Conservation (phyloP, 2,888 invertebrate species). For the Mongoloraphidia duomilia region DNA sequence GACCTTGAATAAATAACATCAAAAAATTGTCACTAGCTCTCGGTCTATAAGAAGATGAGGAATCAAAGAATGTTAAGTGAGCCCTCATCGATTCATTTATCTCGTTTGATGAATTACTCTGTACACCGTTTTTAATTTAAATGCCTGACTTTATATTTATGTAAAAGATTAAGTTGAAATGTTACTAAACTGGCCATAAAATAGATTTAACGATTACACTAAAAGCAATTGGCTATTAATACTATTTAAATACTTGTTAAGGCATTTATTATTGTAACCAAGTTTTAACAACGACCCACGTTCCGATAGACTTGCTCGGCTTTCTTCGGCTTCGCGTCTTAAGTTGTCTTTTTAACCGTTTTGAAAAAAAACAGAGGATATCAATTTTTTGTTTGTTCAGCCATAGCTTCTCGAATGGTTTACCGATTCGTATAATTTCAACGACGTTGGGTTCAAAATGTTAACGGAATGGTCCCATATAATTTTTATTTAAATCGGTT, state of each 20-base stretch:
- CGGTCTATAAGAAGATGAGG: too few relatives aligned
- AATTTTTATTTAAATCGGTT: too few relatives aligned
- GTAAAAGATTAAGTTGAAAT: conserved; percentile 28
- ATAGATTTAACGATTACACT: conserved; percentile 25
- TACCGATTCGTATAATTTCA: too few relatives aligned
- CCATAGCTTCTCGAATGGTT: neutral
- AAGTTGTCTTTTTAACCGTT: conserved; percentile 4
- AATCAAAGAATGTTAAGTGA: too few relatives aligned
- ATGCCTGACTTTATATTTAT: conserved; percentile 17
- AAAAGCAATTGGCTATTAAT: conserved; percentile 31
- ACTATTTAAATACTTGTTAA: conserved; percentile 25
- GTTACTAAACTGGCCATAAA: conserved; percentile 25
- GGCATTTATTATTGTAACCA: conserved; percentile 20
- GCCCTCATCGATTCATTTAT: too few relatives aligned
- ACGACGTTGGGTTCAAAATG: too few relatives aligned
- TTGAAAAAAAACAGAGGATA: too few relatives aligned
- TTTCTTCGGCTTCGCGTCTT: conserved; percentile 1
- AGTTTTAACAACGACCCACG: neutral
- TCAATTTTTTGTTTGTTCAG: too few relatives aligned
- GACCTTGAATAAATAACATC: too few relatives aligned
- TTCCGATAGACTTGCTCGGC: conserved; percentile 2
- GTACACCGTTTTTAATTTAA: neutral
- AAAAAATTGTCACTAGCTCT: too few relatives aligned
- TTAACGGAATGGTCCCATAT: too few relatives aligned
- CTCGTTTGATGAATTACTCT: neutral